phyloP scores from a whole-genome alignment of 2,113 vertebrate species.

The Ciconia maguari region DNA sequence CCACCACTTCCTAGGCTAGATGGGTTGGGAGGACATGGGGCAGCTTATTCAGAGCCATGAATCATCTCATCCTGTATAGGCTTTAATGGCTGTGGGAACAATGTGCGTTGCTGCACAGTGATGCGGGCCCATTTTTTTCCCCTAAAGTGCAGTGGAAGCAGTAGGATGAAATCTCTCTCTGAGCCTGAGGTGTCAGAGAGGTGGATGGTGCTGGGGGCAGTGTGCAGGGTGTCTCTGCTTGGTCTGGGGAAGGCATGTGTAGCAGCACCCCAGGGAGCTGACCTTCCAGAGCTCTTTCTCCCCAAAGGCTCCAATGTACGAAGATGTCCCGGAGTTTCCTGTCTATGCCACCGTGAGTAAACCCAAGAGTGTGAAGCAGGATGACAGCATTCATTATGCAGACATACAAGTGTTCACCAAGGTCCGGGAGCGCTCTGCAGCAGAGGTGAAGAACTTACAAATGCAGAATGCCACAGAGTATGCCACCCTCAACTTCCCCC shows the following conservation, averaged over 20 bases:
- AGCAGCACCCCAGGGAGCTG: not conserved
- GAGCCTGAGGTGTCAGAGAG: not conserved
- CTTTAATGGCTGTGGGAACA: not conserved
- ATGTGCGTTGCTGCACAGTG: not conserved
- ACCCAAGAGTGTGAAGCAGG: not conserved
- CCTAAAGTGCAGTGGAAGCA: not conserved
- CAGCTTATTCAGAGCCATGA: not conserved
- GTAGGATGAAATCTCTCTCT: not conserved
- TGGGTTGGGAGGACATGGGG: not conserved
- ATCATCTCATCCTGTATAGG: not conserved
- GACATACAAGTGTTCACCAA: conserved; percentile 78
- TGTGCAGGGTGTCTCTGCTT: not conserved
- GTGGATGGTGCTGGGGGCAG: not conserved
- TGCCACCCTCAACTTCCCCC: conserved; percentile 80
- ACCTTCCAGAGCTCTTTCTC: not conserved
- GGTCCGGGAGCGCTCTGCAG: not conserved
- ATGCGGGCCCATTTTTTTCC: accelerated
- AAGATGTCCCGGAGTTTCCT: conserved; percentile 56
- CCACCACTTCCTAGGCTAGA: not conserved
- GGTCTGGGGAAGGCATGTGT: not conserved
- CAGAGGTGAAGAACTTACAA: conserved; percentile 40
- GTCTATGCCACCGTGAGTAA: conserved; percentile 69
- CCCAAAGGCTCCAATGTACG: conserved; percentile 45
- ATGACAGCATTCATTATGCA: conserved; percentile 79
- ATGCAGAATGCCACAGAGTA: conserved; percentile 75